These are phyloP conservation scores for Drosophila parthenogenetica DNA, from an alignment of 2,888 invertebrate genomes.

Conservation along the genomic window DNA sequence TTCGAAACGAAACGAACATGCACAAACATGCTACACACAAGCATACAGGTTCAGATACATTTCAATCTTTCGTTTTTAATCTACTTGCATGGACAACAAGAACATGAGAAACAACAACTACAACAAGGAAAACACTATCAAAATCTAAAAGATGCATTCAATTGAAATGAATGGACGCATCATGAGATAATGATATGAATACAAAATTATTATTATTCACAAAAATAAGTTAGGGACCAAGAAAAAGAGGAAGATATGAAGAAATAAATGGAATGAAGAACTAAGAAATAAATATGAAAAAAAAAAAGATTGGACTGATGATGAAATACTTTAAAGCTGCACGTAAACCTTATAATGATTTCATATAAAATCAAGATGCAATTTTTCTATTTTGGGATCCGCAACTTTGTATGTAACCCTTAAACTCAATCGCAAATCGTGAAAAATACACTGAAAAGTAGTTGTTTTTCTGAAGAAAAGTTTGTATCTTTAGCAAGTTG, in stretches of 20 bases:
- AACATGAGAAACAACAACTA: conserved; percentile 6
- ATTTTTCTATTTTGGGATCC: too few relatives aligned
- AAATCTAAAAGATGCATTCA: conserved; percentile 68
- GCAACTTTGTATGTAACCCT: too few relatives aligned
- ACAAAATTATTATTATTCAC: conserved; percentile 53
- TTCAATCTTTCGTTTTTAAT: conserved; percentile 75
- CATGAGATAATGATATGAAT: conserved; percentile 71
- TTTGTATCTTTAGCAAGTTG: conserved; percentile 25
- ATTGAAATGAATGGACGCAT: conserved; percentile 73
- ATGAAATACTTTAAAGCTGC: conserved; percentile 10
- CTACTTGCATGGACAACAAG: conserved; percentile 47
- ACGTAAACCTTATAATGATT: too few relatives aligned
- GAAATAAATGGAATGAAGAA: conserved; percentile 8
- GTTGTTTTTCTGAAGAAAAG: background rate
- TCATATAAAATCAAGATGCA: too few relatives aligned
- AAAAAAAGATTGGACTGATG: background rate
- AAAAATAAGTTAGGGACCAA: background rate
- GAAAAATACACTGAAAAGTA: background rate
- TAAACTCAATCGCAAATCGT: background rate
- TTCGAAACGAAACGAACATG: conserved; percentile 52
- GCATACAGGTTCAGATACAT: conserved; percentile 64
- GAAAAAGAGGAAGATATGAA: conserved; percentile 1
- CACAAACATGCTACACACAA: conserved; percentile 28
- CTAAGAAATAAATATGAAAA: conserved; percentile 3
- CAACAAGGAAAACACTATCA: conserved; percentile 26